Evolutionary conservation across 2,797 vertebrate genomes (phyloP), one percentile per base, ranked within the genome.

Genomic region (Margarornis squamiger): DNA sequence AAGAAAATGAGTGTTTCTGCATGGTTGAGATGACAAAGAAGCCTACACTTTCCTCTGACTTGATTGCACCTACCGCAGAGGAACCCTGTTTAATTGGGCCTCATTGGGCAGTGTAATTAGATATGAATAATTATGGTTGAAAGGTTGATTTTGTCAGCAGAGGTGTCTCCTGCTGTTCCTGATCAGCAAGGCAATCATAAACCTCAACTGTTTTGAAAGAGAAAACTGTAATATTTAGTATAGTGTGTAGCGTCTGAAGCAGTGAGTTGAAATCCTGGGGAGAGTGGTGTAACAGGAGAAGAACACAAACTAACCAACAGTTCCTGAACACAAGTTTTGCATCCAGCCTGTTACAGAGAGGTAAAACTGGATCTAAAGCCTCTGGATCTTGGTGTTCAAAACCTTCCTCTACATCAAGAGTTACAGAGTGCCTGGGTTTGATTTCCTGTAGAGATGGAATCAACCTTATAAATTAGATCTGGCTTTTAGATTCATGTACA

Each of bases 111-210:
- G 12, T 62, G 63, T 67, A 85, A 72, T 91, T 88, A 70, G 48
- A 80, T 74, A 27, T 10, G 18, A 81, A 70, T 77, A 88, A 78
- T 80, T 86, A 55, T 0, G 1, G 24, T 10, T 90, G n/a, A 55
- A 93, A 88, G 21, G n/a, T 66, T 91, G 76, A 68, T 81, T 90
- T 93, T 94, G 39, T 90, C 63, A 93, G 80, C 24, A 74, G 80
- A 84, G 36, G 3, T 84, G 22, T 79, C 76, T 90, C 91, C 38
- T 76, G 79, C 82, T 91, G 73, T 76, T 94, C 15, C 36, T 51
- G 46, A 62, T 91, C 66, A 73, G 36, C 66, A 90, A 74, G 45
- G 46, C 71, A 70, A 57, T 84, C 43, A 62, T 46, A 85, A 91
- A 88, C 57, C 36, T 58, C 83, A 85, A 83, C 41, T 81, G 72